Evolutionary conservation across 1,140 invertebrate species (phyloP), one percentile per base, ranked within the genome.

Genomic region (Cyphomyrmex costatus): DNA sequence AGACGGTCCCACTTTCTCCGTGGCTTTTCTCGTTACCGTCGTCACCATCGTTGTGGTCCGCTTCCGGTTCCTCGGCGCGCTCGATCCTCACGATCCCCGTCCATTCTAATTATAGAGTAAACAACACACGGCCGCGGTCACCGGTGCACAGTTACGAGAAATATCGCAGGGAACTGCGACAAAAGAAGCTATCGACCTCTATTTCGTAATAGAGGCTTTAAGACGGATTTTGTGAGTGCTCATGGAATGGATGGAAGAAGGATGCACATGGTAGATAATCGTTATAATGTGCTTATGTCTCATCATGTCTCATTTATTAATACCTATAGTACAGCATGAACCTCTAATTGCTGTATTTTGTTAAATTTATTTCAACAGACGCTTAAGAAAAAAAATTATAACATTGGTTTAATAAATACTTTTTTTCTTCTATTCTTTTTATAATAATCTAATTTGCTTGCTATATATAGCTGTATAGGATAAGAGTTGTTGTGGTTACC

Each of bases 61-160:
- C 56, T 73, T 87, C n/a, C 88, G 74, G 60, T 86, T 86, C 68
- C 74, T 49, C 74, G 60, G 36, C 56, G 66, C 68, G 51, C 42
- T 27, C 27, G 42, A 21, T 74, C 27, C 36, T 46, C 56, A 14
- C 33, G 46, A 21, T 7, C 24, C 14, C 53, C 68, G 68, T 74
- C 68, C 71, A 60, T 83, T 83, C 79, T 83, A 83, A 83, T 83
- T 83, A 83, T 83, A 83, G 79, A 68, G 56, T 73, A 73, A 82
- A 82, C 51, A 68, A 30, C 30, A 27, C 46, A 36, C 60, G 16
- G 60, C 14, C 42, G 63, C 63, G 65, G 24, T 21, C 77, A 65
- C 19, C 36, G 51, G 12, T 27, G 24, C 21, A 60, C 46, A 51
- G 51, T 80, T n/a, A 46, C 24, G 53, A 83, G 53, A 83, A 74